Conservation (phyloP, 2,797 vertebrate species). For the Sebastolobus alascanus region DNA sequence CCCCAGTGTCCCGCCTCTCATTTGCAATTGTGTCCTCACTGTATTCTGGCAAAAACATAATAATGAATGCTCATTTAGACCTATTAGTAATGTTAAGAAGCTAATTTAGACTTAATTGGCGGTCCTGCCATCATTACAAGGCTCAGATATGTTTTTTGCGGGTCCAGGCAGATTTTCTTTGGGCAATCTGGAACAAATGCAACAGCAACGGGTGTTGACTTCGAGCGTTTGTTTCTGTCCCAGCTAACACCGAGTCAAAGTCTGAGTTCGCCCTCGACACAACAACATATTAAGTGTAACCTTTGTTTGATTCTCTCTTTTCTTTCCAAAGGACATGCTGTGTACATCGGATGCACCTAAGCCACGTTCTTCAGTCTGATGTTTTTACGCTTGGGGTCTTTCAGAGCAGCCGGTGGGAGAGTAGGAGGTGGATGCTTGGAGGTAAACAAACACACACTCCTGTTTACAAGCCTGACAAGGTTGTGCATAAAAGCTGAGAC, state of each 20-base stretch:
- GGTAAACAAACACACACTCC: constrained; percentile 33
- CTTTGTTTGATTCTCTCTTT: background rate
- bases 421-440: constrained; percentile 17
- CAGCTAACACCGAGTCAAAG: background rate
- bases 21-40: background rate
- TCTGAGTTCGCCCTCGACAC: background rate
- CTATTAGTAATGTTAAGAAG: background rate
- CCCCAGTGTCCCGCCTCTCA: background rate
- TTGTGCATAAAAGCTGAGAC: background rate
- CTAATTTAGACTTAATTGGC: background rate
- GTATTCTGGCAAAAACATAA: background rate
- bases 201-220: background rate
- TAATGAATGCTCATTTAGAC: background rate
- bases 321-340: constrained; percentile 6
- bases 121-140: background rate
- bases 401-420: constrained; percentile 17
- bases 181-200: background rate
- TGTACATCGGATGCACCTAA: constrained; percentile 6
- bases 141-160: background rate
- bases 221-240: background rate
- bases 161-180: background rate
- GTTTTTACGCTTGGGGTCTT: constrained; percentile 44
- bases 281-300: background rate
- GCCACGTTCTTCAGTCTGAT: constrained; percentile 34
- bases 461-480: constrained; percentile 25